Evolutionary conservation across 2,888 invertebrate genomes (phyloP).

Genomic region (Eristalinus sepulchralis): DNA sequence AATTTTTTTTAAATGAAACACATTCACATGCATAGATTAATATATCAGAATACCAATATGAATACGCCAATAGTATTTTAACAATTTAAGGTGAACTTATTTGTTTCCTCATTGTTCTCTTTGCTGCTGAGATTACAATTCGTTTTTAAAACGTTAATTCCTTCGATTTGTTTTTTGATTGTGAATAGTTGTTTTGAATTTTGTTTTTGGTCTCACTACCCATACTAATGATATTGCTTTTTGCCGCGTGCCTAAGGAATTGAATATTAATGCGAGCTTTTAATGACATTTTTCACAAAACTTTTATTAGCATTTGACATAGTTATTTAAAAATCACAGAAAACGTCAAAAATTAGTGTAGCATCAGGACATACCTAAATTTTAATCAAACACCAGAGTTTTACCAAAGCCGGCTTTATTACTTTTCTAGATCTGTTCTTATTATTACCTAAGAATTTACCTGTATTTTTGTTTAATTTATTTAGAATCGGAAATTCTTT

Average conservation of each 20-base stretch:
- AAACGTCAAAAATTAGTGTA: neutral
- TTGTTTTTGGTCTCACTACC: slow-evolving; percentile 12
- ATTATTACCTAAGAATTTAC: too few relatives aligned
- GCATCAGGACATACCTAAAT: neutral
- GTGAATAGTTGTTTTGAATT: neutral
- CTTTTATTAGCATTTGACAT: neutral
- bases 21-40: slow-evolving; percentile 24
- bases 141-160: slow-evolving; percentile 28
- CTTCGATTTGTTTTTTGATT: slow-evolving; percentile 8
- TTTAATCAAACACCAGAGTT: neutral
- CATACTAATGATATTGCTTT: slow-evolving; percentile 44
- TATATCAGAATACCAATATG: slow-evolving; percentile 21
- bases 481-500: too few relatives aligned
- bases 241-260: slow-evolving; percentile 62
- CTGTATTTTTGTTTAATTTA: too few relatives aligned
- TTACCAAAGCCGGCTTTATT: neutral
- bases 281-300: slow-evolving; percentile 20
- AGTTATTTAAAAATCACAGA: neutral
- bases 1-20: neutral
- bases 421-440: neutral
- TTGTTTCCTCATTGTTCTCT: slow-evolving; percentile 23
- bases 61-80: slow-evolving; percentile 61
- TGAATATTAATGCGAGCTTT: slow-evolving; percentile 56
- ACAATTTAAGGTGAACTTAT: slow-evolving; percentile 60
- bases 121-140: slow-evolving; percentile 18